phyloP scores from a whole-genome alignment of 2,113 vertebrate genomes.

The Hemibagrus wyckioides region DNA sequence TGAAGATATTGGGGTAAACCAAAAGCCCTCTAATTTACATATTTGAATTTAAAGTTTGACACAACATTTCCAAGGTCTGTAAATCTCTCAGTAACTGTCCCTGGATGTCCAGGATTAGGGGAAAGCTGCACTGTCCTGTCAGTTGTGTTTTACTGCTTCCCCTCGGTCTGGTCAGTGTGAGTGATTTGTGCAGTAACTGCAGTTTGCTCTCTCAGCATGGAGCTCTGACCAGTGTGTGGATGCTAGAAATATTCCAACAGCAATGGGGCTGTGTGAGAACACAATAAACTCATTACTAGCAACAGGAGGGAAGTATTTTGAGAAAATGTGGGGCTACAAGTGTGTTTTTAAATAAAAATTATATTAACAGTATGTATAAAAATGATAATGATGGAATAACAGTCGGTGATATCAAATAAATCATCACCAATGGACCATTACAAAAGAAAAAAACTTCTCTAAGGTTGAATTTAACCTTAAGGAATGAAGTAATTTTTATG shows the following conservation, averaged over 20 bases:
- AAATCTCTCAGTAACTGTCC: neutral
- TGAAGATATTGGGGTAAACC: too few relatives aligned
- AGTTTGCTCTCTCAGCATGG: neutral
- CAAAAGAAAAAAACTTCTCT: neutral
- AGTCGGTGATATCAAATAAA: neutral
- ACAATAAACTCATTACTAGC: neutral
- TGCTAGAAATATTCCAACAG: slow-evolving; percentile 15
- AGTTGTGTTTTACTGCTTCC: neutral
- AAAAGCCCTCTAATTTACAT: too few relatives aligned
- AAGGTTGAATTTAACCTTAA: too few relatives aligned
- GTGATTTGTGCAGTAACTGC: neutral
- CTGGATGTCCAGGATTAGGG: neutral
- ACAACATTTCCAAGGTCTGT: too few relatives aligned
- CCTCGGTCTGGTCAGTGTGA: neutral
- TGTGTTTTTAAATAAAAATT: neutral
- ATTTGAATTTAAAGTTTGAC: too few relatives aligned
- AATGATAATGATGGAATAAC: neutral
- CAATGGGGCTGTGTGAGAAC: neutral
- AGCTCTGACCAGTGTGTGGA: neutral
- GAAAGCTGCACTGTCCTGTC: neutral
- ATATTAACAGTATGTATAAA: neutral
- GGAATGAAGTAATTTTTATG: too few relatives aligned
- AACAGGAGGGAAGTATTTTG: neutral
- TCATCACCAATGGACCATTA: neutral
- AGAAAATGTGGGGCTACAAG: neutral